Percentiles rank a stretch among this genome's conserved stretches.
Conservation (phyloP, 1,140 invertebrate genomes). For the Anoplolepis gracilipes region DNA sequence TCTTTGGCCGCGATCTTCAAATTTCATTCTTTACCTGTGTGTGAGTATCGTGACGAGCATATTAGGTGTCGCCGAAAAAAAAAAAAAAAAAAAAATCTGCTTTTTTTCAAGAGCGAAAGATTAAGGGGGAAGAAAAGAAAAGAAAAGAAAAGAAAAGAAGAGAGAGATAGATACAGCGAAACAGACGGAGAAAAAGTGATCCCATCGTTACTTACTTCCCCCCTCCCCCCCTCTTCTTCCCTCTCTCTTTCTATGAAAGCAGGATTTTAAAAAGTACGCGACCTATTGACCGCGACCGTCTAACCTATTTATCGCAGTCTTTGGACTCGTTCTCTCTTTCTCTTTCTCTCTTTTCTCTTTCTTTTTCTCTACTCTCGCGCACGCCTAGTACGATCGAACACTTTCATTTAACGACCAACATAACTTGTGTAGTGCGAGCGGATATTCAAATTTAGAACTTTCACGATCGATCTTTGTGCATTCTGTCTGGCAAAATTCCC, state of each 20-base stretch:
- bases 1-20: slow-evolving; percentile 3
- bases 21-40: slow-evolving; percentile 33
- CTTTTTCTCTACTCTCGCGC: slow-evolving; percentile 15
- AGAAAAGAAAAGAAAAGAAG: background rate
- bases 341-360: slow-evolving; percentile 37
- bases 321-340: slow-evolving; percentile 24
- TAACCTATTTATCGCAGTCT: slow-evolving; percentile 52
- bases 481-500: background rate
- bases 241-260: background rate
- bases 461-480: background rate
- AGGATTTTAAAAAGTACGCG: slow-evolving; percentile 41
- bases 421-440: slow-evolving; percentile 11
- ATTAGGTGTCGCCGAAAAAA: background rate
- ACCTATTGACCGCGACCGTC: slow-evolving; percentile 52
- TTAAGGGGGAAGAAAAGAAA: background rate
- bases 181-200: slow-evolving; percentile 6
- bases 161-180: slow-evolving; percentile 1
- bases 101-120: background rate
- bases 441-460: slow-evolving; percentile 1
- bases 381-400: slow-evolving; percentile 24
- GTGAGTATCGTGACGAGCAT: slow-evolving; percentile 42
- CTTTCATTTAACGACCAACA: slow-evolving; percentile 5
- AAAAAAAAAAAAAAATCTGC: background rate
- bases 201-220: background rate
- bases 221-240: background rate